These are phyloP conservation scores for Pomacea maculata DNA, from an alignment of 1,140 invertebrate genomes.

Conservation along the genomic window DNA sequence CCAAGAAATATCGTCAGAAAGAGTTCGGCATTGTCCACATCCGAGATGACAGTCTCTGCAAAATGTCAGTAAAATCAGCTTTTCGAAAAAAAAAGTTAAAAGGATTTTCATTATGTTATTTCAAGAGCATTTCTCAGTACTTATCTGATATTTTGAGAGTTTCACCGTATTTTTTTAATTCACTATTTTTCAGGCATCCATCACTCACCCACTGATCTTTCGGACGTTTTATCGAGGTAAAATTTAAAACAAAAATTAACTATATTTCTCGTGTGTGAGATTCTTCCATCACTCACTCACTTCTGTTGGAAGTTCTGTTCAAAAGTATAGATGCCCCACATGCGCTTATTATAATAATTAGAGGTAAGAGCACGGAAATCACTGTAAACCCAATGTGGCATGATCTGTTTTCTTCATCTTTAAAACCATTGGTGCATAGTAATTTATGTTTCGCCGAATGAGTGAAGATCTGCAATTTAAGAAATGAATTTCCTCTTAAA, in stretches of 20 bases:
- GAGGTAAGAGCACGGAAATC: constrained; percentile 3
- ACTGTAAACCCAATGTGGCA: not conserved
- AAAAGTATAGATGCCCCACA: not conserved
- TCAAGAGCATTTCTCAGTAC: not conserved
- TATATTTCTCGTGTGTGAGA: not conserved
- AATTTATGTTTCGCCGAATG: not conserved
- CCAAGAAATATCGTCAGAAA: not conserved
- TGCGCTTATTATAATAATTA: not conserved
- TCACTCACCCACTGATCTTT: no score
- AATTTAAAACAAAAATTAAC: not conserved
- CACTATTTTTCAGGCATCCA: not conserved
- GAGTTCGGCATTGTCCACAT: not conserved
- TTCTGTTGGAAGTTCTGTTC: not conserved
- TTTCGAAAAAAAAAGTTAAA: not conserved
- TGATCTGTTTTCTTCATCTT: not conserved
- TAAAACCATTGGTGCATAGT: not conserved
- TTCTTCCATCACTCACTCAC: not conserved
- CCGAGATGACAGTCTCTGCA: not conserved
- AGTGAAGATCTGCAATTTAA: constrained; percentile 4
- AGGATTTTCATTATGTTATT: not conserved
- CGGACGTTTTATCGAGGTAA: not conserved
- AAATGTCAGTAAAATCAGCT: not conserved
- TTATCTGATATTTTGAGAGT: not conserved
- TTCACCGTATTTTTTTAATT: not conserved
- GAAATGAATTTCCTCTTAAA: not conserved